Evolutionary conservation across 2,888 invertebrate genomes (phyloP).

Genomic region (Epirrhoe tristata): DNA sequence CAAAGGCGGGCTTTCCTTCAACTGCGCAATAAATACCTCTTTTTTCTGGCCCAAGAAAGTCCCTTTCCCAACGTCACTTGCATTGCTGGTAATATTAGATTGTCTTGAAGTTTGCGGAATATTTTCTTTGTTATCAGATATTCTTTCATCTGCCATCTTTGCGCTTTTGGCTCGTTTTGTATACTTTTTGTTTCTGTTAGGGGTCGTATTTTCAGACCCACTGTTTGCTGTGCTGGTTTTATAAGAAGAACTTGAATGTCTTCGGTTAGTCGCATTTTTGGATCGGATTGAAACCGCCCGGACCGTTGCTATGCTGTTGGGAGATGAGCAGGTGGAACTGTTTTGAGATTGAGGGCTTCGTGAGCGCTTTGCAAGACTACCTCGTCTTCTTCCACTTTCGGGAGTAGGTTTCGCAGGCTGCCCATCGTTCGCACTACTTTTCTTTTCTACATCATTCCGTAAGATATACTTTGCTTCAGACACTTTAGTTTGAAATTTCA

Average conservation of each 20-base stretch:
- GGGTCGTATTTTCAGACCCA: slow-evolving; percentile 55
- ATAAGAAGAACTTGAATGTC: slow-evolving; percentile 55
- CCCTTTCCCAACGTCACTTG: slow-evolving; percentile 47
- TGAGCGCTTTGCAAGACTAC: slow-evolving; percentile 43
- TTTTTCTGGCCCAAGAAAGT: slow-evolving; percentile 54
- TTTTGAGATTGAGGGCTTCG: slow-evolving; percentile 60
- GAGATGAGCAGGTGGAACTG: slow-evolving; percentile 72
- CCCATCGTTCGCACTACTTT: slow-evolving; percentile 47
- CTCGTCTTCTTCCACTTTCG: slow-evolving; percentile 43
- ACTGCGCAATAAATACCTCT: slow-evolving; percentile 58
- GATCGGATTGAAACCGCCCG: slow-evolving; percentile 52
- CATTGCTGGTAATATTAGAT: slow-evolving; percentile 45
- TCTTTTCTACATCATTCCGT: slow-evolving; percentile 59
- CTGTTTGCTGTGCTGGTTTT: slow-evolving; percentile 54
- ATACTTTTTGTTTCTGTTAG: slow-evolving; percentile 56
- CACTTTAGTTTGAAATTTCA: slow-evolving; percentile 54
- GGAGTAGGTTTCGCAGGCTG: slow-evolving; percentile 40
- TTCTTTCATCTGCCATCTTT: slow-evolving; percentile 52
- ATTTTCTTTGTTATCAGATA: slow-evolving; percentile 67
- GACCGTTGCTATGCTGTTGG: slow-evolving; percentile 71
- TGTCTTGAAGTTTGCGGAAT: slow-evolving; percentile 61
- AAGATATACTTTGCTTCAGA: slow-evolving; percentile 59
- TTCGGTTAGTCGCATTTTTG: slow-evolving; percentile 51
- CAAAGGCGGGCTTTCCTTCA: slow-evolving; percentile 52
- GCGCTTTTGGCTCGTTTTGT: slow-evolving; percentile 53